Percentiles rank a stretch among this genome's conserved stretches.
Evolutionary conservation across 2,888 invertebrate species (phyloP).

Genomic region (Agrotis puta): DNA sequence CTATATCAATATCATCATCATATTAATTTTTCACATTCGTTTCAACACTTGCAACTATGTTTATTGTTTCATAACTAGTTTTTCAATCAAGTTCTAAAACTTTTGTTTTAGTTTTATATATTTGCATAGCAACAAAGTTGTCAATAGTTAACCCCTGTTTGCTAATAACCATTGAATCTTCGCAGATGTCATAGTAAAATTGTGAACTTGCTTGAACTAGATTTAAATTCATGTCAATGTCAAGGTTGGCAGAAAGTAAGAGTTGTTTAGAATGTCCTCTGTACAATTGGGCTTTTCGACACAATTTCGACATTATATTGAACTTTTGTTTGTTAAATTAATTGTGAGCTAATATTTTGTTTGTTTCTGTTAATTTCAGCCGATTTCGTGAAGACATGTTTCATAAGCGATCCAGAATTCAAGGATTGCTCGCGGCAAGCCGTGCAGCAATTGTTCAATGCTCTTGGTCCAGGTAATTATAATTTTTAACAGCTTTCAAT

Average conservation of each 20-base stretch:
- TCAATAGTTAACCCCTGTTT: slow-evolving; percentile 1
- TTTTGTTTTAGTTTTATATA: background rate
- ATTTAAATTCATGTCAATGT: slow-evolving; percentile 56
- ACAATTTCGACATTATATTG: background rate
- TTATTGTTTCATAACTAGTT: background rate
- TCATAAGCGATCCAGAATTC: slow-evolving; percentile 92
- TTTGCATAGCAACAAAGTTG: background rate
- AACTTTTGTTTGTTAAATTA: background rate
- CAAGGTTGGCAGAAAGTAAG: slow-evolving; percentile 56
- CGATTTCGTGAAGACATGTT: slow-evolving; percentile 93
- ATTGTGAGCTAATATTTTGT: slow-evolving; percentile 14
- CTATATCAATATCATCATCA: too few relatives aligned
- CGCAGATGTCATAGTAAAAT: slow-evolving; percentile 29
- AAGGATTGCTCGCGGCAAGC: slow-evolving; percentile 93
- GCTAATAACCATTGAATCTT: slow-evolving; percentile 9
- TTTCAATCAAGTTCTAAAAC: background rate
- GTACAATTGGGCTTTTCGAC: slow-evolving; percentile 5
- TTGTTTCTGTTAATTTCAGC: slow-evolving; percentile 90
- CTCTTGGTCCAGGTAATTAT: slow-evolving; percentile 88
- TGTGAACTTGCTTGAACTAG: slow-evolving; percentile 20
- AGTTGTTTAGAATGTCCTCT: slow-evolving; percentile 16
- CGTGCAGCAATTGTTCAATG: slow-evolving; percentile 93
- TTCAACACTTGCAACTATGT: slow-evolving; percentile 4
- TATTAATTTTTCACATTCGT: background rate
- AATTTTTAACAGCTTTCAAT: background rate